Base-by-base conservation (phyloP, 1,140 invertebrate genomes). In the Heliconius himera region DNA sequence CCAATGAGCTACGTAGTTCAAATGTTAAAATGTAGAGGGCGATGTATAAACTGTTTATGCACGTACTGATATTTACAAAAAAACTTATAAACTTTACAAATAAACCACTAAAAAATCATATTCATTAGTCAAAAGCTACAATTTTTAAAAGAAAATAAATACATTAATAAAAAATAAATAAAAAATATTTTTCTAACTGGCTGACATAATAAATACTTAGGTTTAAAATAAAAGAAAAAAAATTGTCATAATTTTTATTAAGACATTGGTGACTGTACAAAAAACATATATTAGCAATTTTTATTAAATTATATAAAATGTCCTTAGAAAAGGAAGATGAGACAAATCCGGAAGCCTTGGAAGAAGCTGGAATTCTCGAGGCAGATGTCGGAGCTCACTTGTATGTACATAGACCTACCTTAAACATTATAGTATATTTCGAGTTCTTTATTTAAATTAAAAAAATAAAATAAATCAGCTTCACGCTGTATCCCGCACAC, bases 311-410 rank as follows among this genome's bases (percentile, higher is more conserved):
- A 73, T 76, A 29, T 51, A 78, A 79, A 74, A 91, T 90, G 89
- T 84, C 87, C 9, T 74, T n/a, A 26, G 83, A 81, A 38, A 79
- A 83, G 29, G 84, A 90, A 5, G 77, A 88, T n/a, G 83, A 88
- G n/a, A 83, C 73, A 5, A 77, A 83, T 70, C 85, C 87, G 0
- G 91, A 92, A 11, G 83, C 81, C 71, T 80, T 93, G 38, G 90
- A 93, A 84, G 91, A 92, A 76, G 89, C 92, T 1, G 92, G 92
- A 33, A 87, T 82, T 74, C 83, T 93, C 38, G 92, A 93, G 85
- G 92, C 92, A 5, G 90, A 93, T 88, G 91, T 93, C 38, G 92
- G 92, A n/a, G 92, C 92, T 66, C 85, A 81, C 80, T 93, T 93
- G 91, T 93, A 75, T 13, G 60, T 66, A n/a, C 26, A 26, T 36